Base-by-base conservation (phyloP, 1,140 invertebrate genomes). In the Diachasmimorpha longicaudata region DNA sequence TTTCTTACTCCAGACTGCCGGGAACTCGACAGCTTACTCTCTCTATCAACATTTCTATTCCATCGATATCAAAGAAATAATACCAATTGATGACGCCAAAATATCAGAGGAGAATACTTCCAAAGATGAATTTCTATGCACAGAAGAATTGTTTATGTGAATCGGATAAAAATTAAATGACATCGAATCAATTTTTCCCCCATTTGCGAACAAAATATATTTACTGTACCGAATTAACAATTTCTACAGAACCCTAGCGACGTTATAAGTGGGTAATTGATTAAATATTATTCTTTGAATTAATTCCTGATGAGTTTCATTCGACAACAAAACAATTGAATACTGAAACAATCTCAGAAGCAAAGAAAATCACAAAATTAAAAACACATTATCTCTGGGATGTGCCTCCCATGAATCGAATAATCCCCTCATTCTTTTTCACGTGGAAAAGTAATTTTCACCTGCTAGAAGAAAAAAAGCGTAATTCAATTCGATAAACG, bases 1-100 rank as follows among this genome's bases (percentile, higher is more conserved):
- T 77, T 78, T 79, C 77, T 76, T 76, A 78, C 67, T 78, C 75
- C 77, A 73, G 79, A 66, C 16, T 72, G 75, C 48, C 66, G 31
- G 70, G 72, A 77, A 79, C 74, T 76, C 70, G 8, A 14, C 63
- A 14, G 48, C 13, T 44, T 25, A 42, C 8, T 69, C 69, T 74
- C 72, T 14, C 11, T 19, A 63, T 63, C 58, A 63, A 25, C 19
- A 23, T 63, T 25, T 42, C 11, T 37, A 70, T 37, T 74, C 6
- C 72, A 52, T 39, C 37, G 0, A 25, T 63, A 37, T 36, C 70
- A 63, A 39, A 52, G 31, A 23, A 70, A 31, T 31, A 69, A 68
- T 14, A 6, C 13, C 39, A 11, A 42, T 10, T 42, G 39, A 42
- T 42, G 9, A 55, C 9, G 2, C n/a, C 4, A 16, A 63, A 63